Percentiles rank a stretch among this genome's conserved stretches.
Conservation (phyloP, 23 tunicate species). For the Oikopleura vanhoeffeni region DNA sequence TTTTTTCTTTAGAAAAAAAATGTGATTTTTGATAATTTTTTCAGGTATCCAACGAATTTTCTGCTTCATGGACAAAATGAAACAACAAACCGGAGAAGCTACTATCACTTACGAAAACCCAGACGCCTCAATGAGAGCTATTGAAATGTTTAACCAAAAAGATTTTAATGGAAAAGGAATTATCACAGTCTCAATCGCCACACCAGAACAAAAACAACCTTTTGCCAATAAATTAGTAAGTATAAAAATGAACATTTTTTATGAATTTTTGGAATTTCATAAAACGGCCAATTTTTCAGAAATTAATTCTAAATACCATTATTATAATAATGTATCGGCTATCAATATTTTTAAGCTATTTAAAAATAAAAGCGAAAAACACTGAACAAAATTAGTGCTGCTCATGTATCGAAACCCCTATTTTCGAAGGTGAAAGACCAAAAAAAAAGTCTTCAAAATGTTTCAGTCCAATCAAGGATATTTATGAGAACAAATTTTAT, state of each 20-base stretch:
- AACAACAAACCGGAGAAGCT: background rate
- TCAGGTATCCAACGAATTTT: background rate
- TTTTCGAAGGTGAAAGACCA: too few relatives aligned
- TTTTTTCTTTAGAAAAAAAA: too few relatives aligned
- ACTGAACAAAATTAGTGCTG: too few relatives aligned
- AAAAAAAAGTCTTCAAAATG: background rate
- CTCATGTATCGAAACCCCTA: too few relatives aligned
- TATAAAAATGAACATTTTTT: background rate
- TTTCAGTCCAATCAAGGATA: too few relatives aligned
- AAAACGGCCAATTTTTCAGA: too few relatives aligned
- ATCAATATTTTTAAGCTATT: too few relatives aligned
- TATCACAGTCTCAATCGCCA: background rate
- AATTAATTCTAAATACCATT: too few relatives aligned
- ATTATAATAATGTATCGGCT: too few relatives aligned
- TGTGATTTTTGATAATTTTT: background rate
- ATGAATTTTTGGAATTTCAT: too few relatives aligned
- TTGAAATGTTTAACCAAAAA: background rate
- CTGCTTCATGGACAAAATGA: background rate
- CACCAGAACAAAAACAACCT: constrained; percentile 10
- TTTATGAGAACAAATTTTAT: too few relatives aligned
- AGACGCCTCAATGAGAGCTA: background rate
- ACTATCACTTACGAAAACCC: constrained; percentile 8
- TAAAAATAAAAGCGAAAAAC: too few relatives aligned
- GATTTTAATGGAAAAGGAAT: background rate
- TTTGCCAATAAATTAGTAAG: constrained; percentile 7